Evolutionary conservation across 2,113 vertebrate genomes (phyloP), one percentile per base, ranked within the genome.

Genomic region (Alouatta palliata): DNA sequence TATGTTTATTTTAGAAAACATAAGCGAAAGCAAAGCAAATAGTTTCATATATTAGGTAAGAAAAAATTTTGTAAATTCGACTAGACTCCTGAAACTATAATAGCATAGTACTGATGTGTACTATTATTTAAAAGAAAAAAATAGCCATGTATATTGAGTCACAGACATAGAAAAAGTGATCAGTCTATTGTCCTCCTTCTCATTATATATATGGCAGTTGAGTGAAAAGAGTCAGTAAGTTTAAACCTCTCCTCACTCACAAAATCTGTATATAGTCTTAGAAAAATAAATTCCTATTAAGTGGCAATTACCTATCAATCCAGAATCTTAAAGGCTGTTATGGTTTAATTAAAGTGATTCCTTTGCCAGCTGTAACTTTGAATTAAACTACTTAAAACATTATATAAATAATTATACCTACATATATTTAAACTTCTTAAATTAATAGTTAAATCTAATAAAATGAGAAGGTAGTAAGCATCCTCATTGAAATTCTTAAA

Each of bases 121-220:
- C 89, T 91, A 92, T 77, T 79, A 77, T 91, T 94, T 79, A 76
- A 87, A 95, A 20, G 14, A n/a, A 40, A 76, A 88, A 81, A 86
- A 64, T 82, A 54, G 37, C 77, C 94, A 98, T 95, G 21, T 35
- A 45, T 61, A 17, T 0, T 52, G 56, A 91, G 71, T 87, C 64
- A 96, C 77, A 94, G n/a, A 97, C 80, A 92, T 96, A 97, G 71
- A 91, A 37, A 49, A 98, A 91, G 91, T 95, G 84, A 84, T 97
- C 93, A 94, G 92, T 68, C 95, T 92, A 97, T 97, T 92, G 89
- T 97, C 95, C 98, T 98, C 96, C 97, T 96, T 97, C 90, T 96
- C 27, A 92, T 82, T 73, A 86, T 96, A 70, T 95, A 97, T 95
- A 97, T 0, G 47, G 85, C 1, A 66, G 68, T 88, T 96, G 94